A percentile compares a stretch with the other conserved stretches of the same genome.
Evolutionary conservation across 2,797 vertebrate genomes (phyloP).

Genomic region (Karalla daura): DNA sequence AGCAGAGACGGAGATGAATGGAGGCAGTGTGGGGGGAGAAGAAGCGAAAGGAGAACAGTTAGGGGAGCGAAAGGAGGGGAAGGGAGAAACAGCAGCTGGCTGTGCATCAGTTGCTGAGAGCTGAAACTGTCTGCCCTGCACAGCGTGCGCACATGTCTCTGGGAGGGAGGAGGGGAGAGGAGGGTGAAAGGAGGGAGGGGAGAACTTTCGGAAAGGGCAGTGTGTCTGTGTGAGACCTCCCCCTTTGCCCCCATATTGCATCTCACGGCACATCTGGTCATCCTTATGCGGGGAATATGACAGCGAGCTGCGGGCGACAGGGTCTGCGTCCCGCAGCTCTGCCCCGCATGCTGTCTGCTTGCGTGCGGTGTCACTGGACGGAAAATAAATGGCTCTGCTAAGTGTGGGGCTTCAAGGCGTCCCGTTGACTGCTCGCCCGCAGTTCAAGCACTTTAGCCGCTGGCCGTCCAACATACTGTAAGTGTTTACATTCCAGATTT

Average conservation of each 20-base stretch:
- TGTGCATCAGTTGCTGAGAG: constrained; percentile 59
- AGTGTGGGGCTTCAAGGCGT: constrained; percentile 25
- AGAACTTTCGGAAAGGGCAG: constrained; percentile 50
- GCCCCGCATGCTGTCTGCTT: constrained; percentile 26
- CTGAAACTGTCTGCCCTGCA: constrained; percentile 66
- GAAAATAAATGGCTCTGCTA: constrained; percentile 29
- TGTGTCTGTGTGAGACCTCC: constrained; percentile 64
- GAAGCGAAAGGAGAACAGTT: constrained; percentile 43
- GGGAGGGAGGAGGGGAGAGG: constrained; percentile 34
- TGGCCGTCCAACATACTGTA: constrained; percentile 9
- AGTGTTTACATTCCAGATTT: constrained; percentile 34
- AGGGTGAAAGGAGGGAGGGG: constrained; percentile 44
- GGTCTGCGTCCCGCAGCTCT: constrained; percentile 12
- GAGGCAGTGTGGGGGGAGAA: constrained; percentile 46
- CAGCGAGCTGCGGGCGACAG: constrained; percentile 24
- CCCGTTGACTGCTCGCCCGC: constrained; percentile 14
- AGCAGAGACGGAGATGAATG: constrained; percentile 49
- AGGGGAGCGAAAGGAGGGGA: constrained; percentile 36
- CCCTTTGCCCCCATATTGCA: constrained; percentile 47
- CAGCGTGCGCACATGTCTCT: constrained; percentile 64
- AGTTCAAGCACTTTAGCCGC: constrained; percentile 16
- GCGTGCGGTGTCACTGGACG: constrained; percentile 4
- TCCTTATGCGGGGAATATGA: constrained; percentile 56
- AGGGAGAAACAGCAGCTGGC: constrained; percentile 58
- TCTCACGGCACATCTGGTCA: constrained; percentile 70